phyloP scores from a whole-genome alignment of 2,113 vertebrate species.

The Sander vitreus region DNA sequence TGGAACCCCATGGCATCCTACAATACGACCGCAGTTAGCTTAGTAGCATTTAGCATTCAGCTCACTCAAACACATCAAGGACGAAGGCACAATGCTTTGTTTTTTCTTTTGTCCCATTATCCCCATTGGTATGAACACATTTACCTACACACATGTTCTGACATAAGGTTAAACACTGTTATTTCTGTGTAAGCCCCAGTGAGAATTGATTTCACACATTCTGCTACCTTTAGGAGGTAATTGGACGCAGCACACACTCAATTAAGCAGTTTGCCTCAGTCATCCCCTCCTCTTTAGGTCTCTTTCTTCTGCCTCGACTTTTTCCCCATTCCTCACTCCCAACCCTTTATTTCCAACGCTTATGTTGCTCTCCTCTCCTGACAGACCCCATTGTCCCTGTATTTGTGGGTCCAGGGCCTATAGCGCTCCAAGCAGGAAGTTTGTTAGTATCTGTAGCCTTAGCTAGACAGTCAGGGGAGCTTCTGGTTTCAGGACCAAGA shows the following conservation, averaged over 20 bases:
- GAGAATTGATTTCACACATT: conserved; percentile 62
- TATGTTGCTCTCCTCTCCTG: conserved; percentile 29
- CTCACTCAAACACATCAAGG: conserved; percentile 6
- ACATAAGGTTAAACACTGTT: conserved; percentile 18
- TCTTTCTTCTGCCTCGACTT: conserved; percentile 12
- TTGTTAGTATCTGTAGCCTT: conserved; percentile 11
- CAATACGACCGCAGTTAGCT: conserved; percentile 2
- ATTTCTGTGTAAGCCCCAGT: conserved; percentile 6
- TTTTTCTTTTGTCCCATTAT: conserved; percentile 25
- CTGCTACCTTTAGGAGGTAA: conserved; percentile 64
- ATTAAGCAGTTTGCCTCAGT: conserved; percentile 65
- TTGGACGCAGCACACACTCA: conserved; percentile 63
- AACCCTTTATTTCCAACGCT: conserved; percentile 32
- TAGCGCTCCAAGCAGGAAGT: conserved; percentile 12
- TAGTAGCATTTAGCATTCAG: conserved; percentile 34
- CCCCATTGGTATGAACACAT: conserved; percentile 4
- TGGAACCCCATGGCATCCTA: conserved; percentile 39
- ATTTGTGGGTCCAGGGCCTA: conserved; percentile 27
- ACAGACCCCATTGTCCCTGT: conserved; percentile 16
- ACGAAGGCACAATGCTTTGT: background rate
- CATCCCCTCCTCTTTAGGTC: conserved; percentile 32
- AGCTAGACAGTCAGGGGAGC: conserved; percentile 26
- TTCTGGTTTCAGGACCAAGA: conserved; percentile 58
- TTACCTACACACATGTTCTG: conserved; percentile 14
- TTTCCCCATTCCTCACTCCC: conserved; percentile 10